Evolutionary conservation across 2,797 vertebrate species (phyloP).

Genomic region (Pseudocheirus occidentalis): DNA sequence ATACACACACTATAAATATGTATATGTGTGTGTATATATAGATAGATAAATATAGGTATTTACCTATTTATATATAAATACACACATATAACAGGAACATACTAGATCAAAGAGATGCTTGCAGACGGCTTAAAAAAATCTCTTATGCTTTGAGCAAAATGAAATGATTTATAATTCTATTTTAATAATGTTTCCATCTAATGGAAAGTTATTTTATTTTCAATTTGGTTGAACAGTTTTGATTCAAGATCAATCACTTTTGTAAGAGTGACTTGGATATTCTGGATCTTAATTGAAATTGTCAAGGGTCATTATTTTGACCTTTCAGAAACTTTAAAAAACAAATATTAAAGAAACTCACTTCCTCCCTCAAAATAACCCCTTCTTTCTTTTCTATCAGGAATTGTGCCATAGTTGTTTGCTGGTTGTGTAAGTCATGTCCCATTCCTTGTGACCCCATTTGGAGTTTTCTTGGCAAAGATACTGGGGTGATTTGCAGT

Average conservation of each 20-base stretch:
- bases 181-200: not conserved
- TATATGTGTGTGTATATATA: too few species aligned
- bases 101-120: not conserved
- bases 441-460: not conserved
- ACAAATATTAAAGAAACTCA: not conserved
- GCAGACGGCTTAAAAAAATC: not conserved
- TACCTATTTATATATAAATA: too few species aligned
- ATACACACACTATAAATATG: not conserved
- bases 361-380: not conserved
- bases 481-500: not conserved
- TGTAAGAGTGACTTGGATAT: not conserved
- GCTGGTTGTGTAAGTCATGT: not conserved
- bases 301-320: not conserved
- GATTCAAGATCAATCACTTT: not conserved
- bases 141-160: not conserved
- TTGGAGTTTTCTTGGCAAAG: not conserved
- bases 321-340: not conserved
- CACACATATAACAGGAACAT: not conserved
- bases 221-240: not conserved
- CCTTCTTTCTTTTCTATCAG: not conserved
- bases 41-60: too few species aligned
- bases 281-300: not conserved
- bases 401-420: not conserved
- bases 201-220: not conserved
- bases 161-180: not conserved